A percentile compares a stretch with the other conserved stretches of the same genome.
These are phyloP conservation scores for Gopherus evgoodei DNA, from an alignment of 2,113 vertebrate genomes.

Conservation along the genomic window DNA sequence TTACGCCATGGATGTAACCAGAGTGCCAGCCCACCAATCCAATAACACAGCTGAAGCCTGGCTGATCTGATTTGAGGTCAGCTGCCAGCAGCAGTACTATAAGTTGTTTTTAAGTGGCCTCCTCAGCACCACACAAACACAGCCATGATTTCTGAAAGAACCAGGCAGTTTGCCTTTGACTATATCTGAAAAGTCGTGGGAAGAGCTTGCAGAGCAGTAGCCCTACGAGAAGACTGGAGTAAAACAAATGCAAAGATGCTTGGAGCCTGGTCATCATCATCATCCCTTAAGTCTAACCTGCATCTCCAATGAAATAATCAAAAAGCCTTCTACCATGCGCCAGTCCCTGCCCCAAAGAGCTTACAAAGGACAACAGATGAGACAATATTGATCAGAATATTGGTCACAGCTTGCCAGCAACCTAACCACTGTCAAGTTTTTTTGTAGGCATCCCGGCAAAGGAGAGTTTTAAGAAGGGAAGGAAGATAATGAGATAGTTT, in stretches of 20 bases:
- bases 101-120: constrained; percentile 8
- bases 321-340: neutral
- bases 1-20: neutral
- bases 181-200: neutral
- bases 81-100: constrained; percentile 28
- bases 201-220: neutral
- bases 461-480: neutral
- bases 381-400: neutral
- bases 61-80: constrained; percentile 47
- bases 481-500: neutral
- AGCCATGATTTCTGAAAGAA: neutral
- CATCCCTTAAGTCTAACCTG: neutral
- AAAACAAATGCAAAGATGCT: neutral
- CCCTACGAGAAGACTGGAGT: neutral
- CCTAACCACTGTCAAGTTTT: neutral
- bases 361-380: neutral
- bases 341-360: neutral
- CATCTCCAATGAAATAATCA: neutral
- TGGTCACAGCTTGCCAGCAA: neutral
- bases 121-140: constrained; percentile 25
- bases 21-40: constrained; percentile 41
- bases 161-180: neutral
- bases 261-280: neutral
- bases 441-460: neutral
- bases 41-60: constrained; percentile 40